Conservation (phyloP, 2,113 vertebrate species). For the Neolamprologus sp. region DNA sequence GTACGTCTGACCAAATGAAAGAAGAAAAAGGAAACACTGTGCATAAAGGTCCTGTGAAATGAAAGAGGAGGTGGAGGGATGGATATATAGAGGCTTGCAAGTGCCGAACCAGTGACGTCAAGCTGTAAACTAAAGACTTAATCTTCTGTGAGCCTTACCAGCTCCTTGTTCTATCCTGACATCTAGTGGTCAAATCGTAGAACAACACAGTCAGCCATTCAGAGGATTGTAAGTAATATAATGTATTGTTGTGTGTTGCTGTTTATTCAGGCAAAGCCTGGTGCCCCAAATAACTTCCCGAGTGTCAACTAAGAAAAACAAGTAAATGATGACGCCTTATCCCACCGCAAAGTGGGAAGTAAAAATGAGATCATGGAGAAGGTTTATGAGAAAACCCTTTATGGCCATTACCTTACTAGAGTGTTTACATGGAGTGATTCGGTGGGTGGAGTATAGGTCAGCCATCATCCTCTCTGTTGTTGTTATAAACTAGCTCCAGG, state of each 20-base stretch:
- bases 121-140: slow-evolving; percentile 3
- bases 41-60: not conserved
- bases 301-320: not conserved
- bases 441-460: slow-evolving; percentile 19
- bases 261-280: not conserved
- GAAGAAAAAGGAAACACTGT: not conserved
- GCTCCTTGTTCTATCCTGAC: slow-evolving; percentile 20
- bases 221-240: not conserved
- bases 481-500: not conserved
- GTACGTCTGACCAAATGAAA: not conserved
- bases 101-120: slow-evolving; percentile 40
- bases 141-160: not conserved
- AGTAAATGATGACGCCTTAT: not conserved
- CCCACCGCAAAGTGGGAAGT: not conserved
- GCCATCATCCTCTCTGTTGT: slow-evolving; percentile 28
- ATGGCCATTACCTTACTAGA: not conserved
- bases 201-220: not conserved
- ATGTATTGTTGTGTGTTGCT: not conserved
- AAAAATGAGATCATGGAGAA: slow-evolving; percentile 5
- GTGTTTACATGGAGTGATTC: not conserved
- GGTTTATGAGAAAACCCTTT: not conserved
- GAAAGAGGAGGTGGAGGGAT: not conserved
- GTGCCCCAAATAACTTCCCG: not conserved
- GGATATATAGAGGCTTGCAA: slow-evolving; percentile 4
- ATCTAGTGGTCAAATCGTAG: slow-evolving; percentile 22